phyloP scores from a whole-genome alignment of 2,113 vertebrate genomes.

The Tragelaphus scriptus region DNA sequence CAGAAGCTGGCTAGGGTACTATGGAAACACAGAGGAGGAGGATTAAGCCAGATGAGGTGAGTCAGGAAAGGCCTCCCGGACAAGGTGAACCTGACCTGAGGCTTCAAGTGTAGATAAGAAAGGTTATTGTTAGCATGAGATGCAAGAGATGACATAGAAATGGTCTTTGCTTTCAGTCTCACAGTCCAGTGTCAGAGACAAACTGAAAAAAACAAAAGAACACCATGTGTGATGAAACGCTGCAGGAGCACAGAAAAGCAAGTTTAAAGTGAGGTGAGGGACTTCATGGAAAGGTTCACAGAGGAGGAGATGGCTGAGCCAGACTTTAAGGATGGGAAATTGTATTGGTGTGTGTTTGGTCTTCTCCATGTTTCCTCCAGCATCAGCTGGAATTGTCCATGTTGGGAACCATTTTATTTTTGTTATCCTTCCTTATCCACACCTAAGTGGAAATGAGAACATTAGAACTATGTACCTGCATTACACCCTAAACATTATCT shows the following conservation, averaged over 20 bases:
- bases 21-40: neutral
- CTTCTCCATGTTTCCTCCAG: slow-evolving; percentile 16
- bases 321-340: neutral
- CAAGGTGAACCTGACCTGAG: neutral
- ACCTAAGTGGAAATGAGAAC: neutral
- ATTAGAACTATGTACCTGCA: neutral
- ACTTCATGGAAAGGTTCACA: neutral
- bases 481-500: neutral
- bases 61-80: neutral
- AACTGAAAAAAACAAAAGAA: neutral
- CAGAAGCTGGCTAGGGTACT: neutral
- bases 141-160: neutral
- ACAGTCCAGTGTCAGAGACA: neutral
- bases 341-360: neutral
- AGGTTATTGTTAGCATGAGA: neutral
- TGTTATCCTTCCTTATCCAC: neutral
- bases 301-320: neutral
- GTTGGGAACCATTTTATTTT: neutral
- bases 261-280: neutral
- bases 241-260: neutral
- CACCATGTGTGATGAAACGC: neutral
- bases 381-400: neutral
- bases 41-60: neutral
- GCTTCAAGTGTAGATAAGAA: neutral
- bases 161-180: neutral